Base-by-base conservation (phyloP, 2,888 invertebrate species). In the Oscheius sp. region DNA sequence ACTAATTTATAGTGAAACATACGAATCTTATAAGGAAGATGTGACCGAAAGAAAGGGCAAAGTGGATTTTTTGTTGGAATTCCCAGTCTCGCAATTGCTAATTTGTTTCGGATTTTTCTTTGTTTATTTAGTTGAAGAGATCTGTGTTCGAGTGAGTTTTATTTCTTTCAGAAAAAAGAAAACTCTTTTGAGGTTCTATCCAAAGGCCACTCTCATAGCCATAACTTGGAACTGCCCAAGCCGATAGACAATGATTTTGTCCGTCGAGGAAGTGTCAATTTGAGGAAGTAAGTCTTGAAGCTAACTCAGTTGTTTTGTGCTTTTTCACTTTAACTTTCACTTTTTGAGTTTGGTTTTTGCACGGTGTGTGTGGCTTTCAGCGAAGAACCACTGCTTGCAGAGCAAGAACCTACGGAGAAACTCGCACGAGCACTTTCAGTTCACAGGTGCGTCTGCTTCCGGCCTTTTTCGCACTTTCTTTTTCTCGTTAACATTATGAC, bases 51-150 rank as follows among this genome's bases (percentile, higher is more conserved):
- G 37, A 6, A n/a, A 33, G n/a, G 37, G 55, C 12, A n/a, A 34
- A 12, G n/a, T 29, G 5, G 50, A 20, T 3, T 15, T 27, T 12
- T 55, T 45, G 15, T 6, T 66, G 3, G 66, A 66, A 33, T 85
- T 83, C 53, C 84, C 86, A 2, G 71, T 84, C 29, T 77, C 85
- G 2, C 82, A 86, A 66, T 76, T 86, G 46, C 72, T 86, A 52
- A 81, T 80, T 6, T 86, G 86, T 58, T 72, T 74, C 27, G 86
- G 86, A 6, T 86, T 86, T 70, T 86, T 86, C 58, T 73, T 86
- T 53, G 83, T 86, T 42, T 86, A 86, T 65, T 81, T 85, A 39
- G 69, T 86, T 48, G 86, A 86, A 61, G 85, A 85, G 67, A 69
- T 76, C 23, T 74, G 66, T 20, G 45, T 66, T 1, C 39, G 50